Evolutionary conservation across 2,797 vertebrate species (phyloP).

Genomic region (Arvicola amphibius): DNA sequence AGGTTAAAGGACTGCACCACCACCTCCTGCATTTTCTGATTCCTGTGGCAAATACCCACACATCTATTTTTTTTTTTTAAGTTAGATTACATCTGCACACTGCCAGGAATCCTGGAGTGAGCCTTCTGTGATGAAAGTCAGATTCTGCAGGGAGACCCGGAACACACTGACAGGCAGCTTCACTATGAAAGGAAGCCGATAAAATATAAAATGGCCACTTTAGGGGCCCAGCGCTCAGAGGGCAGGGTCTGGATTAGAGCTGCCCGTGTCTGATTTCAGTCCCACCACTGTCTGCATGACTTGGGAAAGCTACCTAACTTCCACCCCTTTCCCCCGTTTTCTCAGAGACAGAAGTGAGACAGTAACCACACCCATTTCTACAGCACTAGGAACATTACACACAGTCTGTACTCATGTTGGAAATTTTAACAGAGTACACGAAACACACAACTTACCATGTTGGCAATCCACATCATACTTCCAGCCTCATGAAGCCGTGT

Average conservation of each 20-base stretch:
- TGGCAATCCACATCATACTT: background rate
- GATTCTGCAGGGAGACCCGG: background rate
- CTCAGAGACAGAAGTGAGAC: background rate
- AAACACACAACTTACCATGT: background rate
- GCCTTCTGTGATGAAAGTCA: background rate
- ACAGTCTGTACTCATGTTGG: background rate
- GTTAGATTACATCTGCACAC: background rate
- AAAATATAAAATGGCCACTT: background rate
- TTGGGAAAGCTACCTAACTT: background rate
- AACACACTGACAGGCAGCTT: background rate
- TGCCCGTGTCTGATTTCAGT: background rate
- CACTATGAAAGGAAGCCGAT: background rate
- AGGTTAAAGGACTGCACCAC: background rate
- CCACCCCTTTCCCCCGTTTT: background rate
- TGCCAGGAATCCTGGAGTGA: background rate
- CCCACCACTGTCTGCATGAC: background rate
- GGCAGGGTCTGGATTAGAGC: background rate
- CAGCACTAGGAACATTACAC: background rate
- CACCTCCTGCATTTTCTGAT: background rate
- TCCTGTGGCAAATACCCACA: background rate
- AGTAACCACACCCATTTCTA: background rate
- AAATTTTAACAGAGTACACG: background rate
- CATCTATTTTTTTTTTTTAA: background rate
- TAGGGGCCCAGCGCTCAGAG: background rate
- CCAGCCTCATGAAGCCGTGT: background rate